These are phyloP conservation scores for Phaedon cochleariae DNA, from an alignment of 2,888 invertebrate genomes.

Conservation along the genomic window DNA sequence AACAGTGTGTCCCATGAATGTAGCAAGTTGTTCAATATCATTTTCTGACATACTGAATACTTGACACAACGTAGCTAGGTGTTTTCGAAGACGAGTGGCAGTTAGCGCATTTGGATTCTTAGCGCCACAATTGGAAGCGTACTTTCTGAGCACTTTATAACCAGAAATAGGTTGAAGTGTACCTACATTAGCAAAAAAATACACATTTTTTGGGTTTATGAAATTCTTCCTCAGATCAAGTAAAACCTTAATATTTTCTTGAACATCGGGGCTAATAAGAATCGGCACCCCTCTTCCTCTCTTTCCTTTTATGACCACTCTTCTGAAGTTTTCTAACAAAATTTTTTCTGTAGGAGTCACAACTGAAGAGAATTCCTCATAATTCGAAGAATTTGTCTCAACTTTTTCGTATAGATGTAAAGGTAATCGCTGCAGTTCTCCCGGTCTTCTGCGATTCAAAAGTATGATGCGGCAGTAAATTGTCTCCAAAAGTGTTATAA, in stretches of 20 bases:
- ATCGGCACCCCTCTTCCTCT: constrained; percentile 31
- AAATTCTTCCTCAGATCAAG: constrained; percentile 8
- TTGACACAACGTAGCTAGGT: constrained; percentile 42
- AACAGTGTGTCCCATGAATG: constrained; percentile 43
- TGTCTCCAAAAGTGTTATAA: constrained; percentile 37
- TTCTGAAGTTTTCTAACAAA: constrained; percentile 30
- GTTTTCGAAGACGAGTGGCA: constrained; percentile 39
- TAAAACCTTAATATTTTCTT: constrained; percentile 37
- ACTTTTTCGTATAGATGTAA: too few relatives aligned
- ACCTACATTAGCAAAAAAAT: constrained; percentile 32
- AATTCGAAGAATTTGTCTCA: constrained; percentile 16
- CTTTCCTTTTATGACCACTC: constrained; percentile 29
- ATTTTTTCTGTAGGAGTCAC: constrained; percentile 13
- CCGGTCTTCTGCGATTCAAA: constrained; percentile 45
- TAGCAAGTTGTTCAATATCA: constrained; percentile 42
- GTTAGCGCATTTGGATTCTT: constrained; percentile 41
- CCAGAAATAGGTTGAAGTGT: constrained; percentile 33
- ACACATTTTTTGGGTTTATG: constrained; percentile 19
- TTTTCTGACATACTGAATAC: constrained; percentile 38
- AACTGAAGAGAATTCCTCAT: constrained; percentile 32
- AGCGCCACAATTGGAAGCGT: constrained; percentile 37
- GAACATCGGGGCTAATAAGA: constrained; percentile 40
- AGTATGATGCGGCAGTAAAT: constrained; percentile 44
- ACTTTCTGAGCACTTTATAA: constrained; percentile 42
- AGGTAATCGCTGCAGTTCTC: constrained; percentile 41